phyloP scores from a whole-genome alignment of 2,888 invertebrate genomes.

The Dusona sp. region DNA sequence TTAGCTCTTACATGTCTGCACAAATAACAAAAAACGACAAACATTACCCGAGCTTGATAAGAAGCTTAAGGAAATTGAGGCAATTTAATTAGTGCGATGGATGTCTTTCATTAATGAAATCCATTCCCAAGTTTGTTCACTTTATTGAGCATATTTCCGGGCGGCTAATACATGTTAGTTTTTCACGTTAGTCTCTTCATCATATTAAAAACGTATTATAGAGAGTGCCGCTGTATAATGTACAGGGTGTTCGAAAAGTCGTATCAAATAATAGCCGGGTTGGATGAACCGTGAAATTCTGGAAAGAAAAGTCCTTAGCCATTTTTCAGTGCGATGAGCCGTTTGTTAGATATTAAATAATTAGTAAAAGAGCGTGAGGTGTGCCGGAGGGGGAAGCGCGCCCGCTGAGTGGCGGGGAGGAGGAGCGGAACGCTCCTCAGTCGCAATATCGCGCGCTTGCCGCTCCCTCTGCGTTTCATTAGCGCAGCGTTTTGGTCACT shows the following conservation, averaged over 20 bases:
- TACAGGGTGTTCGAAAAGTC: constrained; percentile 13
- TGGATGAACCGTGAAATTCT: not conserved
- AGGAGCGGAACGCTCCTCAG: not conserved
- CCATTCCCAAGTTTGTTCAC: not conserved
- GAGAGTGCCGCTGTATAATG: constrained; percentile 8
- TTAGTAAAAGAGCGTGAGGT: not conserved
- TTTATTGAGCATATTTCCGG: not conserved
- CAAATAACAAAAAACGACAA: not conserved
- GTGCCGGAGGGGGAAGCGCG: not conserved
- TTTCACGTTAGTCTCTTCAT: constrained; percentile 26
- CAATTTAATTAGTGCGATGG: constrained; percentile 5
- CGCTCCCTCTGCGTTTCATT: not conserved
- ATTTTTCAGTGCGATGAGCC: not conserved
- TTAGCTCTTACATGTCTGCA: not conserved
- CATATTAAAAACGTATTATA: constrained; percentile 27
- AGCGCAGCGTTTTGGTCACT: not conserved
- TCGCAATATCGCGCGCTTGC: not conserved
- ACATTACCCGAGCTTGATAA: not conserved
- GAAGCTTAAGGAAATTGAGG: not conserved
- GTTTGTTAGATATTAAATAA: not conserved
- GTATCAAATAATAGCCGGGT: not conserved
- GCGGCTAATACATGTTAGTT: not conserved
- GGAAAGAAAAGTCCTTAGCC: not conserved
- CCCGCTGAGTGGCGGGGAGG: not conserved
- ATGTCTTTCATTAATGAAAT: constrained; percentile 5